Conservation (phyloP, 2,888 invertebrate genomes). For the Andrena marginata region DNA sequence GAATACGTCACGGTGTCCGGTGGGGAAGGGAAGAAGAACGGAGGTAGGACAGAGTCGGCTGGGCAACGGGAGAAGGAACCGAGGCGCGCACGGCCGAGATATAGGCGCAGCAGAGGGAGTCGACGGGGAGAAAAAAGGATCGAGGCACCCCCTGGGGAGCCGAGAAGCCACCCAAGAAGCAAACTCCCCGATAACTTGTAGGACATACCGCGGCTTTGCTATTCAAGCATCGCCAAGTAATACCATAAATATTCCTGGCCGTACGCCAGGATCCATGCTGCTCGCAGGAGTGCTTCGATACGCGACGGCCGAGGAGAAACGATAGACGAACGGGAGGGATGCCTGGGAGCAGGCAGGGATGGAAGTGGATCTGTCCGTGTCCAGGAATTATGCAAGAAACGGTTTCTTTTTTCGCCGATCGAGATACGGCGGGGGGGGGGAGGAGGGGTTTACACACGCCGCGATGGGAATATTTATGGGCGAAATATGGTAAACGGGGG, state of each 20-base stretch:
- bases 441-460: not conserved
- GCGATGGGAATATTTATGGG: conserved; percentile 44
- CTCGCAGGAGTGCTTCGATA: conserved; percentile 60
- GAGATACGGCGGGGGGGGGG: conserved; percentile 38
- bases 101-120: conserved; percentile 56
- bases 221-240: conserved; percentile 77
- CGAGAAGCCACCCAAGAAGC: conserved; percentile 83
- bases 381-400: conserved; percentile 51
- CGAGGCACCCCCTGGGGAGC: conserved; percentile 81
- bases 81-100: conserved; percentile 48
- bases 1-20: conserved; percentile 76
- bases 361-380: conserved; percentile 40
- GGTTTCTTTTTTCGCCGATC: conserved; percentile 47
- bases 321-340: conserved; percentile 57
- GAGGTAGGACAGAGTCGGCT: conserved; percentile 44
- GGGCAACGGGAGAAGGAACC: conserved; percentile 60
- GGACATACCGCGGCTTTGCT: conserved; percentile 79
- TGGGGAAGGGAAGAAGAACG: conserved; percentile 53
- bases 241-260: conserved; percentile 76
- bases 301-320: conserved; percentile 61
- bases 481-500: conserved; percentile 48
- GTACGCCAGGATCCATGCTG: conserved; percentile 70
- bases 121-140: conserved; percentile 67
- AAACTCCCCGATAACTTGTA: conserved; percentile 81
- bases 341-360: conserved; percentile 41